phyloP scores from a whole-genome alignment of 2,113 vertebrate species.

The Pyrgilauda ruficollis region DNA sequence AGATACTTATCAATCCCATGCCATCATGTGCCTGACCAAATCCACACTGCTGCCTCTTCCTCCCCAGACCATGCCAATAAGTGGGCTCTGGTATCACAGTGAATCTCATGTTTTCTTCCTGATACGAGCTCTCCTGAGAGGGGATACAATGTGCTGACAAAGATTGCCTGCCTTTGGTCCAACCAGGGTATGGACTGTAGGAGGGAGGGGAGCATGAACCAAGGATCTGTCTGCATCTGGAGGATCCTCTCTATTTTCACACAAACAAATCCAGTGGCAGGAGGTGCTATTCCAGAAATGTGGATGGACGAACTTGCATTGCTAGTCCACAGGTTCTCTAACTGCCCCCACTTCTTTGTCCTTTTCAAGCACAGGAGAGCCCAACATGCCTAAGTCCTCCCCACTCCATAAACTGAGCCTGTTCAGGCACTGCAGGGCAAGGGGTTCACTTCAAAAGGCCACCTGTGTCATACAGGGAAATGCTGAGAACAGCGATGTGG shows the following conservation, averaged over 20 bases:
- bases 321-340: not conserved
- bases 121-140: not conserved
- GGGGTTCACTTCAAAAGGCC: not conserved
- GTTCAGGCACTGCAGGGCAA: fast-evolving
- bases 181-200: not conserved
- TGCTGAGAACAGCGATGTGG: not conserved
- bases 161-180: not conserved
- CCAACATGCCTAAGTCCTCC: not conserved
- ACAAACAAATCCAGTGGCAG: not conserved
- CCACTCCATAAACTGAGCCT: not conserved
- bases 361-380: not conserved
- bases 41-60: not conserved
- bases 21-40: not conserved
- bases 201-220: not conserved
- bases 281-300: not conserved
- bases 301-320: not conserved
- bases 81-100: not conserved
- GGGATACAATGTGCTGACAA: not conserved
- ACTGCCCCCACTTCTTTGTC: not conserved
- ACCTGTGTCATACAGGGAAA: not conserved
- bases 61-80: not conserved
- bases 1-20: not conserved
- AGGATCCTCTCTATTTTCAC: not conserved
- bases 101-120: not conserved
- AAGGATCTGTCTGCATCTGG: not conserved